Evolutionary conservation across 2,797 vertebrate genomes (phyloP).

Genomic region (Hemibagrus guttatus): DNA sequence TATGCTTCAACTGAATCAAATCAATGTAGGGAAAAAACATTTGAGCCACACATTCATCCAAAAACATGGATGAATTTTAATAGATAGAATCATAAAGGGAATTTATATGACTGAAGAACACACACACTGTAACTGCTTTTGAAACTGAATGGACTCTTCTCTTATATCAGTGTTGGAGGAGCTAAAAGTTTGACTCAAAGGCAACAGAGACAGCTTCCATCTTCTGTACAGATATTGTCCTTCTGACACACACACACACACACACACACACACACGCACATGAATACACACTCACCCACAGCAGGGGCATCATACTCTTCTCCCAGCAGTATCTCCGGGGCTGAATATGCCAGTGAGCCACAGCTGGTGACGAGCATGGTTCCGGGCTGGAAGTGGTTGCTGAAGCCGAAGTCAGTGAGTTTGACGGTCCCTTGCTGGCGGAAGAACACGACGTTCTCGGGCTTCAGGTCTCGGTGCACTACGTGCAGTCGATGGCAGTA

Average conservation of each 20-base stretch:
- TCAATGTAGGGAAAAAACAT: background rate
- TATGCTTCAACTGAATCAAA: background rate
- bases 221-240: background rate
- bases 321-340: constrained; percentile 86
- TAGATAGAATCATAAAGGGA: background rate
- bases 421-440: constrained; percentile 85
- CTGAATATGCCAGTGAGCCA: constrained; percentile 85
- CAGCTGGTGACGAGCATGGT: constrained; percentile 88
- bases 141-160: background rate
- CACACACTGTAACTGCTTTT: background rate
- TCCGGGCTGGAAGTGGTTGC: constrained; percentile 85
- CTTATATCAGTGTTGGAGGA: background rate
- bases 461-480: constrained; percentile 88
- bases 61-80: background rate
- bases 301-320: constrained; percentile 87
- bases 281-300: constrained; percentile 76
- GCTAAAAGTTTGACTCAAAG: background rate
- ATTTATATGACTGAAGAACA: background rate
- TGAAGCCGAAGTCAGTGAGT: constrained; percentile 89
- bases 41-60: background rate
- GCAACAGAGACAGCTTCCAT: background rate
- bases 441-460: constrained; percentile 90
- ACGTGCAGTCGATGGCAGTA: constrained; percentile 88
- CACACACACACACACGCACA: constrained; percentile 2
- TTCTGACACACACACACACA: background rate